Evolutionary conservation across 2,113 vertebrate genomes (phyloP).

Genomic region (Tragulus kanchil): DNA sequence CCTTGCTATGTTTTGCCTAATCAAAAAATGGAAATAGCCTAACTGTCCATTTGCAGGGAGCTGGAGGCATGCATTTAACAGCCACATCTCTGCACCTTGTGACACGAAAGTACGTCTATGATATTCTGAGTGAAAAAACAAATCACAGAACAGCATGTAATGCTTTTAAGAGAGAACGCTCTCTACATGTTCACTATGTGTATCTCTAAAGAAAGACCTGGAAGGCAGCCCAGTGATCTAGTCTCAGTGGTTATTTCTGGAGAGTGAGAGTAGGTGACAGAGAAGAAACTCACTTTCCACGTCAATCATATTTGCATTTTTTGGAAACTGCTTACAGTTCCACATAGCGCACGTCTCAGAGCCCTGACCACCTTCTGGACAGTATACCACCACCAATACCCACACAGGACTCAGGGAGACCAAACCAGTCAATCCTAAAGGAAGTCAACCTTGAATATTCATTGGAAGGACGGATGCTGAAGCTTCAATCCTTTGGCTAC

Average conservation of each 20-base stretch:
- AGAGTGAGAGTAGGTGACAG: not conserved
- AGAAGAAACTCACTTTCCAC: not conserved
- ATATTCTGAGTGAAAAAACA: not conserved
- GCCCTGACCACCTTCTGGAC: not conserved
- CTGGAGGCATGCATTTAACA: too few relatives aligned
- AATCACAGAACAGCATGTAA: too few relatives aligned
- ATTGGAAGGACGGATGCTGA: not conserved
- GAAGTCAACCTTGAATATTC: not conserved
- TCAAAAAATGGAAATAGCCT: not conserved
- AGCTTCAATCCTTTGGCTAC: not conserved
- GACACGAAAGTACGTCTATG: rapidly evolving
- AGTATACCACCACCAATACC: rapidly evolving
- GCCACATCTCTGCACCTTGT: rapidly evolving
- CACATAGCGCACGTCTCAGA: not conserved
- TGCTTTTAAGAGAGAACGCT: not conserved
- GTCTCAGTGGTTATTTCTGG: not conserved
- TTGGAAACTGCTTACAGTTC: not conserved
- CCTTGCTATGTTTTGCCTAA: not conserved
- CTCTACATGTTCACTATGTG: too few relatives aligned
- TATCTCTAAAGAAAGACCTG: not conserved
- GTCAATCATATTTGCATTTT: not conserved
- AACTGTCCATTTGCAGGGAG: not conserved
- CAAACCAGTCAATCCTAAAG: not conserved
- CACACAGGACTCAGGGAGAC: not conserved
- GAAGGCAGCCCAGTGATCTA: not conserved